Base-by-base conservation (phyloP, 2,113 vertebrate species). In the Atlantisia rogersi region DNA sequence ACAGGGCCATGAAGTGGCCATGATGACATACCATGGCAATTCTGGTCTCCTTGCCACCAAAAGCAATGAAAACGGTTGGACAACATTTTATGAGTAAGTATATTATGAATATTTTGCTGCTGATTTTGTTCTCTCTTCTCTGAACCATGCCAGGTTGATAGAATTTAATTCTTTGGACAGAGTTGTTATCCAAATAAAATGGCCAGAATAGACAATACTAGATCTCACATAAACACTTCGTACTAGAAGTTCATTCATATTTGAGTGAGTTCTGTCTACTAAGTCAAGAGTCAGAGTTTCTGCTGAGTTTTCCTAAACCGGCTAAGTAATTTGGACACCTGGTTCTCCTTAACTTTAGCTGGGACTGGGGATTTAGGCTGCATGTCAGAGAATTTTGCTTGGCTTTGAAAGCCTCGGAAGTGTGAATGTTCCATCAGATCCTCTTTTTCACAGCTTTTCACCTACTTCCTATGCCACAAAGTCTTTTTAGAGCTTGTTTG, bases 11-110 rank as follows among this genome's bases (percentile, higher is more conserved):
- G 99, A 99, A 83, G 91, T 99, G 64, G 99, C 99, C 44, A 97
- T 99, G 95, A 99, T 99, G 99, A 99, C 99, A 0, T 99, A 99
- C 94, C 99, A 99, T 0, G 99, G 99, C 78, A 99, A 98, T 85
- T 99, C 99, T 0, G 99, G 99, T 86, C 98, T 99, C 29, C 98
- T 99, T 24, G 99, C 99, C 40, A 99, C 99, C 20, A 99, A 99
- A 98, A 99, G 99, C 67, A 98, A 99, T 85, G 99, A 99, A 97
- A 99, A 99, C 6, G 99, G 99, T 82, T 99, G 99, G 99, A 99
- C 99, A 13, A 99, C 99, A 0, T 99, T 99, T 97, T 99, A 99
- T 44, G 99, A 99, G 99, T 99, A 96, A 99, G 99, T 99, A 94
- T 46, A 35, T 78, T 76, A 40, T 7, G 12, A 52, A 65, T 78